These are phyloP conservation scores for Lasioglossum baleicum DNA, from an alignment of 1,140 invertebrate genomes.

Conservation along the genomic window DNA sequence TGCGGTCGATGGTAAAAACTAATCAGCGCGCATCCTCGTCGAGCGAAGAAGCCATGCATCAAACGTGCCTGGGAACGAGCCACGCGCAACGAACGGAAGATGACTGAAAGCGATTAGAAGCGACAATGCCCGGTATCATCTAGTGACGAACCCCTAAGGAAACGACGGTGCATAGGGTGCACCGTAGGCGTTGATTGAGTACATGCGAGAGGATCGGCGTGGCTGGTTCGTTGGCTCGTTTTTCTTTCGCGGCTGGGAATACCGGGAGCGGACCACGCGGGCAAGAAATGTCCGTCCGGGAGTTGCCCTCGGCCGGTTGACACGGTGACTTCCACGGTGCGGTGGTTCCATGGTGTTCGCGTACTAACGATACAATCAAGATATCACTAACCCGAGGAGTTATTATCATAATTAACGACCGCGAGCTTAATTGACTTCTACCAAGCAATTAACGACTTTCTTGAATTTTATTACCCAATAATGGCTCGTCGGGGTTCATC, in stretches of 20 bases:
- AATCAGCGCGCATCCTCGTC: background rate
- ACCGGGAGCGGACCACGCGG: slow-evolving; percentile 9
- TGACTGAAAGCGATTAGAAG: slow-evolving; percentile 4
- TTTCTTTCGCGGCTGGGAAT: slow-evolving; percentile 26
- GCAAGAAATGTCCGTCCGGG: slow-evolving; percentile 8
- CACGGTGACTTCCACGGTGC: slow-evolving; percentile 14
- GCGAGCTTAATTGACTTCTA: slow-evolving; percentile 56
- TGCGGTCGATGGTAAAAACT: background rate
- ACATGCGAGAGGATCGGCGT: background rate
- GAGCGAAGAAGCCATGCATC: background rate
- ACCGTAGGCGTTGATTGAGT: slow-evolving; percentile 39
- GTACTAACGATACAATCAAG: slow-evolving; percentile 47
- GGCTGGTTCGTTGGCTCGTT: background rate
- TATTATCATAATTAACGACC: slow-evolving; percentile 59
- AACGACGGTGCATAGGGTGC: background rate
- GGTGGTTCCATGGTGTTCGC: slow-evolving; percentile 27
- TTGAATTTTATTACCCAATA: slow-evolving; percentile 52
- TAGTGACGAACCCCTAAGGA: background rate
- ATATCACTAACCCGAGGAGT: slow-evolving; percentile 39
- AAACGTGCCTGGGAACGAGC: background rate
- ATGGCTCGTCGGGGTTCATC: slow-evolving; percentile 10
- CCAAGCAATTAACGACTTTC: slow-evolving; percentile 48
- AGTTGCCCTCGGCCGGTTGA: background rate
- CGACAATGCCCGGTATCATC: slow-evolving; percentile 16
- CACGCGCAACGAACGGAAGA: slow-evolving; percentile 5